phyloP scores from a whole-genome alignment of 2,113 vertebrate species.

The Catharus bicknelli region DNA sequence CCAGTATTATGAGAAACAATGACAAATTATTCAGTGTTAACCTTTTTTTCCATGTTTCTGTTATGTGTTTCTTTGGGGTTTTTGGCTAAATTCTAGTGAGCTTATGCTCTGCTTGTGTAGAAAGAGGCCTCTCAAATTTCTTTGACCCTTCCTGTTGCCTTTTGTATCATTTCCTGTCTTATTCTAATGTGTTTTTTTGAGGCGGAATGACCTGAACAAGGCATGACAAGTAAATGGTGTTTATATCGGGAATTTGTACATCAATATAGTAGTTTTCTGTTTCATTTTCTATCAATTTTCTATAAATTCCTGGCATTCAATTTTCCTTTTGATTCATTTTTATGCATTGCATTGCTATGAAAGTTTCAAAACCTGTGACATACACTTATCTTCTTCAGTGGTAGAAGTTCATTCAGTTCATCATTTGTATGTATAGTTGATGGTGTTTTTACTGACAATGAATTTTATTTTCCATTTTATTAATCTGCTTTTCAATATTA shows the following conservation, averaged over 20 bases:
- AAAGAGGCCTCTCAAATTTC: neutral
- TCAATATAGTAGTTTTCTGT: neutral
- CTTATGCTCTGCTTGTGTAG: neutral
- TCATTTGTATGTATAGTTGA: neutral
- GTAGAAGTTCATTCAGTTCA: neutral
- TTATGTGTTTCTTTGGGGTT: neutral
- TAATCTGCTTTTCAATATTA: neutral
- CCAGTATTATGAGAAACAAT: neutral
- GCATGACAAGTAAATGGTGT: neutral
- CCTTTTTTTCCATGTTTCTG: neutral
- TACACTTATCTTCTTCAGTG: neutral
- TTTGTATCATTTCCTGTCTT: neutral
- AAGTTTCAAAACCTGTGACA: neutral
- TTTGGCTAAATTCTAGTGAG: neutral
- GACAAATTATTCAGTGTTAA: neutral
- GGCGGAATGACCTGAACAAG: neutral
- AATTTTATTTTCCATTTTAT: slow-evolving; percentile 11
- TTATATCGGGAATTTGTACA: neutral
- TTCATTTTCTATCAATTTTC: neutral
- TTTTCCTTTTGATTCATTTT: neutral
- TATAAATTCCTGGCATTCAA: neutral
- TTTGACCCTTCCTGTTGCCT: neutral
- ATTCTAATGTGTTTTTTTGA: neutral
- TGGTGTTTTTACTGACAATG: neutral
- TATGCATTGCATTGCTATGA: neutral